Evolutionary conservation across 2,113 vertebrate genomes (phyloP).

Genomic region (Leiothrix lutea): DNA sequence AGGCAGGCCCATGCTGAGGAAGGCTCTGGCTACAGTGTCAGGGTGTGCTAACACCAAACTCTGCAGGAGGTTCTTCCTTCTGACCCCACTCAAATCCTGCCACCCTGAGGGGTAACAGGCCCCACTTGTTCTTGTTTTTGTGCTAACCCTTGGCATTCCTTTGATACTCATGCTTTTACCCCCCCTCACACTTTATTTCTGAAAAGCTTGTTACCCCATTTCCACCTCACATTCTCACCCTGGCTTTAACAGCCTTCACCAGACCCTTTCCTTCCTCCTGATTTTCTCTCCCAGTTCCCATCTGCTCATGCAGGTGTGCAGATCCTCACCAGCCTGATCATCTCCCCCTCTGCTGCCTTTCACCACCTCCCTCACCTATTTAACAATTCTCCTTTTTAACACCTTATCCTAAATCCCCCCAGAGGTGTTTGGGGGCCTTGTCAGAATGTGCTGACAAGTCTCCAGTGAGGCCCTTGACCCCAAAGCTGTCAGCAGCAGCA

Average conservation of each 20-base stretch:
- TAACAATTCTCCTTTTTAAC: not conserved
- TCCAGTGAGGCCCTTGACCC: not conserved
- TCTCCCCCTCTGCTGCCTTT: not conserved
- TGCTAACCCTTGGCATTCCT: not conserved
- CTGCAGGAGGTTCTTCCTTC: not conserved
- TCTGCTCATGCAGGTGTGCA: not conserved
- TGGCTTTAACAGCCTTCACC: not conserved
- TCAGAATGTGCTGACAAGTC: not conserved
- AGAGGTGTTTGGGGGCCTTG: not conserved
- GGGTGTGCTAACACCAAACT: not conserved
- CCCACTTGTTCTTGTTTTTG: not conserved
- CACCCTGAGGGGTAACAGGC: not conserved
- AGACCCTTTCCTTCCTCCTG: not conserved
- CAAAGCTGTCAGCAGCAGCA: not conserved
- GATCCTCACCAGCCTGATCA: accelerated
- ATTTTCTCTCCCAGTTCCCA: not conserved
- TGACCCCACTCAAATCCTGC: not conserved
- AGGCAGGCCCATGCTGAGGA: not conserved
- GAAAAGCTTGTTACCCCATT: not conserved
- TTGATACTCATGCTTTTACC: accelerated
- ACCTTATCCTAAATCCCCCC: not conserved
- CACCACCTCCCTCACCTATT: not conserved
- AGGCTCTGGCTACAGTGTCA: not conserved
- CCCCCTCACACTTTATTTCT: not conserved
- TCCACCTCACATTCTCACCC: not conserved